Percentiles rank a stretch among this genome's conserved stretches.
phyloP scores from a whole-genome alignment of 1,140 invertebrate species.

The Maconellicoccus hirsutus region DNA sequence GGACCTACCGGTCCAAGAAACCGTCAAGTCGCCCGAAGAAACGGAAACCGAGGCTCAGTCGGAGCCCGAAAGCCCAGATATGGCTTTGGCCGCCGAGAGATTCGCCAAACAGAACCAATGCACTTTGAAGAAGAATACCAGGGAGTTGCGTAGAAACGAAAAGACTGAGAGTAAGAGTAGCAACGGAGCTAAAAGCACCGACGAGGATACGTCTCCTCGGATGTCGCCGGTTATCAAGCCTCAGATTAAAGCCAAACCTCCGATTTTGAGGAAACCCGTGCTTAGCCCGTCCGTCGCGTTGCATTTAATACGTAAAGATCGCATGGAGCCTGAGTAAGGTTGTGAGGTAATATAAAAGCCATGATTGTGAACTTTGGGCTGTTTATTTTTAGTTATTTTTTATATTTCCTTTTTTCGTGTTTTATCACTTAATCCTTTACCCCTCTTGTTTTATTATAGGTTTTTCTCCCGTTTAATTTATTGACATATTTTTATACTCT shows the following conservation, averaged over 20 bases:
- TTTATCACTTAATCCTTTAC: neutral
- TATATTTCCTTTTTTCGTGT: neutral
- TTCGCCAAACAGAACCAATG: conserved; percentile 70
- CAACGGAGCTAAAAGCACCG: neutral
- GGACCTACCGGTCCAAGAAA: conserved; percentile 51
- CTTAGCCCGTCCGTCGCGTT: conserved; percentile 34
- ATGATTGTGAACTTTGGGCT: neutral
- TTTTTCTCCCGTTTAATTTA: too few species aligned
- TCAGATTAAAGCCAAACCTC: conserved; percentile 58
- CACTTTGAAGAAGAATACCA: conserved; percentile 65
- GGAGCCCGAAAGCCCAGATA: conserved; percentile 50
- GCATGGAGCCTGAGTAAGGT: neutral
- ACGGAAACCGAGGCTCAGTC: conserved; percentile 23
- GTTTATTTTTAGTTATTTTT: neutral
- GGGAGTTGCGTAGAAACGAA: conserved; percentile 33
- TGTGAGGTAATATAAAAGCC: neutral
- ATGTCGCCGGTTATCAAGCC: conserved; percentile 43
- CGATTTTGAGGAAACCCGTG: conserved; percentile 54
- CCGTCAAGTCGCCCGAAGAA: conserved; percentile 17
- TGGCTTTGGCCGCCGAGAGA: conserved; percentile 57
- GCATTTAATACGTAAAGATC: neutral
- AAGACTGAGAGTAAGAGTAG: conserved; percentile 44
- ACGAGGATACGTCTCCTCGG: conserved; percentile 28
- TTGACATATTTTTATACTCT: too few species aligned
- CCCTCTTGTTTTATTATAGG: neutral